phyloP scores from a whole-genome alignment of 2,888 invertebrate genomes.

The Nomada lathburiana region DNA sequence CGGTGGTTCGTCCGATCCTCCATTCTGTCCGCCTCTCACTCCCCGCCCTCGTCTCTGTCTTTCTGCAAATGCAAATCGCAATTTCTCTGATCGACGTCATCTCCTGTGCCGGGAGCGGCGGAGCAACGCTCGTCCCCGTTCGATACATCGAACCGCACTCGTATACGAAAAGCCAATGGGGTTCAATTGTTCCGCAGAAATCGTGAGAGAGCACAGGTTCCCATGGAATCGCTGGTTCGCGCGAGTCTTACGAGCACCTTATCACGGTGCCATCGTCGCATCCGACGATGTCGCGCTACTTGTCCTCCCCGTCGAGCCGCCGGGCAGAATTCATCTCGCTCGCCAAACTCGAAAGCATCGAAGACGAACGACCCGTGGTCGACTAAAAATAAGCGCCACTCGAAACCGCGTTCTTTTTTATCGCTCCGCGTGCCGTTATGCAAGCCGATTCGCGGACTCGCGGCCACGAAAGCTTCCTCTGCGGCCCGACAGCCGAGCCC shows the following conservation, averaged over 20 bases:
- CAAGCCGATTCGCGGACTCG: constrained; percentile 40
- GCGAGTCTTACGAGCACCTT: constrained; percentile 11
- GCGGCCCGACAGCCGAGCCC: background rate
- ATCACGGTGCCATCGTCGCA: background rate
- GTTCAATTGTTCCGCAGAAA: no score
- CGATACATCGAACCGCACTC: background rate
- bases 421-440: constrained; percentile 38
- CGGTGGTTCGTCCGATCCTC: background rate
- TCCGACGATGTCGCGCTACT: constrained; percentile 7
- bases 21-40: background rate
- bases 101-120: background rate
- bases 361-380: constrained; percentile 27
- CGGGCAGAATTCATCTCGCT: constrained; percentile 37
- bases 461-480: background rate
- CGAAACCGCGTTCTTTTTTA: constrained; percentile 39
- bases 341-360: constrained; percentile 42
- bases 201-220: background rate
- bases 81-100: background rate
- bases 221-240: background rate
- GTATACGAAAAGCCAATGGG: no score
- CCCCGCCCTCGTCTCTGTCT: background rate
- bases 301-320: constrained; percentile 19
- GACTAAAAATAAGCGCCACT: constrained; percentile 46
- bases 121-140: no score
- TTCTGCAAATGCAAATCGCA: background rate